These are phyloP conservation scores for Balaenoptera acutorostrata DNA, from an alignment of 2,113 vertebrate species.

Conservation along the genomic window DNA sequence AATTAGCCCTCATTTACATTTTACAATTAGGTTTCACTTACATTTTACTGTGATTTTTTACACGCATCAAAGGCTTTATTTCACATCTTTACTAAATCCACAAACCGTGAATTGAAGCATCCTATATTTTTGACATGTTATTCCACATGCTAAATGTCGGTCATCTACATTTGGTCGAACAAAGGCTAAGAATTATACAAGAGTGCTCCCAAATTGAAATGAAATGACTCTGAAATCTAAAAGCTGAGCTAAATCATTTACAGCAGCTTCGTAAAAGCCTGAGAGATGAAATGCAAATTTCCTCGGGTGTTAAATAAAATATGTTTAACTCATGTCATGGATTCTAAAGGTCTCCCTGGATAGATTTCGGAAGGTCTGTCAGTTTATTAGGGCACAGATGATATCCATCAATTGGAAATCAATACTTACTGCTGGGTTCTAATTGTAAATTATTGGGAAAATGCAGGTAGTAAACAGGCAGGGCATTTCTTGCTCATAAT, in stretches of 20 bases:
- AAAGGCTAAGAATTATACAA: slow-evolving; percentile 73
- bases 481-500: slow-evolving; percentile 60
- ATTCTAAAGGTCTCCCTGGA: slow-evolving; percentile 66
- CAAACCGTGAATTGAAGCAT: slow-evolving; percentile 66
- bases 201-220: slow-evolving; percentile 72
- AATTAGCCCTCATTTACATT: slow-evolving; percentile 75
- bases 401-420: slow-evolving; percentile 73
- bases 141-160: slow-evolving; percentile 67
- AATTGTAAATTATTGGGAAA: slow-evolving; percentile 73
- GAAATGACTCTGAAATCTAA: slow-evolving; percentile 76
- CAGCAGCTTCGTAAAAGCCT: slow-evolving; percentile 49
- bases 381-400: slow-evolving; percentile 68
- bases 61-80: slow-evolving; percentile 66
- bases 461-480: slow-evolving; percentile 64
- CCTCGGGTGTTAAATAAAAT: slow-evolving; percentile 73
- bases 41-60: slow-evolving; percentile 71
- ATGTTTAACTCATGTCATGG: slow-evolving; percentile 69
- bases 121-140: slow-evolving; percentile 73
- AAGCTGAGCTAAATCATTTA: slow-evolving; percentile 70
- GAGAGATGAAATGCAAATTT: slow-evolving; percentile 76
- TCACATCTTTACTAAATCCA: slow-evolving; percentile 68
- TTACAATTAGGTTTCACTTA: slow-evolving; percentile 69
- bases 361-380: slow-evolving; percentile 72
- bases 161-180: slow-evolving; percentile 62
- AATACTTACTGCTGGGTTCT: slow-evolving; percentile 65